These are phyloP conservation scores for Blastobasis lacticolella DNA, from an alignment of 2,888 invertebrate genomes.

Conservation along the genomic window DNA sequence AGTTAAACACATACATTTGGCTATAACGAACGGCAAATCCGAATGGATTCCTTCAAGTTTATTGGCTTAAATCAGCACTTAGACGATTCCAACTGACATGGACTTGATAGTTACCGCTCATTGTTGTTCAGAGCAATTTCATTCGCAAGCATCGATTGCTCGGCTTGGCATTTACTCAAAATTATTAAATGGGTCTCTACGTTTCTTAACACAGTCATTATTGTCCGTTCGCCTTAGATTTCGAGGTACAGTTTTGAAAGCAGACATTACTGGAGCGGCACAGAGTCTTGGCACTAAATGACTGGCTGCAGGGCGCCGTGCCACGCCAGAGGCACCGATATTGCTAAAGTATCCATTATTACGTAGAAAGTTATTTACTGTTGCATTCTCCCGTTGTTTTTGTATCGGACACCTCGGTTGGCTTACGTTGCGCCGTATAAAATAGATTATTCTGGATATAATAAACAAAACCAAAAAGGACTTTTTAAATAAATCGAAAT, in stretches of 20 bases:
- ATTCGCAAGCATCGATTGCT: not conserved
- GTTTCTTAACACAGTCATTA: constrained; percentile 28
- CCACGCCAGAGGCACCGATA: constrained; percentile 18
- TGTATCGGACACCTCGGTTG: not conserved
- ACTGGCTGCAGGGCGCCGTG: constrained; percentile 21
- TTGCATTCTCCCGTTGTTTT: not conserved
- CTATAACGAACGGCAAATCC: no score
- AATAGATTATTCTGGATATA: no score
- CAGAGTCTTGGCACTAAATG: constrained; percentile 18
- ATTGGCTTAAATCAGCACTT: no score
- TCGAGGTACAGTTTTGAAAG: constrained; percentile 24
- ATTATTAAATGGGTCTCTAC: constrained; percentile 14
- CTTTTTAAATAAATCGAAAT: no score
- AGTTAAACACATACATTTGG: no score
- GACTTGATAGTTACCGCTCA: no score
- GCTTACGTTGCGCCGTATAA: not conserved
- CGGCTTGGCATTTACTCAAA: constrained; percentile 14
- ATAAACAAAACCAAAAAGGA: no score
- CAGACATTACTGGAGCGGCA: constrained; percentile 22
- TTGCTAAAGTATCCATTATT: constrained; percentile 7
- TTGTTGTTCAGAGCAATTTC: not conserved
- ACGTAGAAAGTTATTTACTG: constrained; percentile 1
- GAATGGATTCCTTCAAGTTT: no score
- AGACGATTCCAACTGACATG: no score
- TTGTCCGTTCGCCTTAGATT: constrained; percentile 18